Percentiles rank a stretch among this genome's conserved stretches.
These are phyloP conservation scores for Microtus richardsoni DNA, from an alignment of 2,113 vertebrate species.

Conservation along the genomic window DNA sequence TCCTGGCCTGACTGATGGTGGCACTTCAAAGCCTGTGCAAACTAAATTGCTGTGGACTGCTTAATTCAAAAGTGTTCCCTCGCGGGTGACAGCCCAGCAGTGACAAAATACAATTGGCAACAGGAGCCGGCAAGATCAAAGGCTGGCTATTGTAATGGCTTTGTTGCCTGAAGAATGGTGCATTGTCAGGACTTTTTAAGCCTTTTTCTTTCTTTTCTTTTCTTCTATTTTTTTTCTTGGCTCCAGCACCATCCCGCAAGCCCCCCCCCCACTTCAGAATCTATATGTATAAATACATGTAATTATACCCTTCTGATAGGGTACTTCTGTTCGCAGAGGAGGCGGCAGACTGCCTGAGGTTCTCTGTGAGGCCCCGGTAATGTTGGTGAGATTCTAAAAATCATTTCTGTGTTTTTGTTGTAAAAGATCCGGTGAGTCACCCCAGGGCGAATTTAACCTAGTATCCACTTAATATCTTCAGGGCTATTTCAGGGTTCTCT, in stretches of 20 bases:
- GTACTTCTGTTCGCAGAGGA: slow-evolving; percentile 61
- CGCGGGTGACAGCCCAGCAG: slow-evolving; percentile 94
- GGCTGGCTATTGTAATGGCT: slow-evolving; percentile 95
- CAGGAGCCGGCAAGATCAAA: slow-evolving; percentile 96
- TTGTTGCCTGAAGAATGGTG: slow-evolving; percentile 99
- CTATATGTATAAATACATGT: slow-evolving; percentile 83
- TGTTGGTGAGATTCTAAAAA: neutral
- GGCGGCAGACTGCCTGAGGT: slow-evolving; percentile 9
- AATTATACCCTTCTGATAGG: slow-evolving; percentile 78
- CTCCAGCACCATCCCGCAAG: slow-evolving; percentile 86
- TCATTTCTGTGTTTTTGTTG: neutral
- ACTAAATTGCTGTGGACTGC: slow-evolving; percentile 97
- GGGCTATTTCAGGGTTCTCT: neutral
- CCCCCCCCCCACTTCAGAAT: slow-evolving; percentile 79
- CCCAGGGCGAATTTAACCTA: neutral
- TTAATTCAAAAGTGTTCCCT: slow-evolving; percentile 97
- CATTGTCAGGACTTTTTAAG: slow-evolving; percentile 95
- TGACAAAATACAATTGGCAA: slow-evolving; percentile 98
- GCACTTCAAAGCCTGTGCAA: slow-evolving; percentile 96
- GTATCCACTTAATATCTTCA: neutral
- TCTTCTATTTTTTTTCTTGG: neutral
- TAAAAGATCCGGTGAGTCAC: neutral
- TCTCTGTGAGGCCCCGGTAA: slow-evolving; percentile 27
- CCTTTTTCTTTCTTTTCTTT: slow-evolving; percentile 81
- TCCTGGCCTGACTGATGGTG: slow-evolving; percentile 91